A percentile compares a stretch with the other conserved stretches of the same genome.
Evolutionary conservation across 2,113 vertebrate genomes (phyloP).

Genomic region (Lepidothrix coronata): DNA sequence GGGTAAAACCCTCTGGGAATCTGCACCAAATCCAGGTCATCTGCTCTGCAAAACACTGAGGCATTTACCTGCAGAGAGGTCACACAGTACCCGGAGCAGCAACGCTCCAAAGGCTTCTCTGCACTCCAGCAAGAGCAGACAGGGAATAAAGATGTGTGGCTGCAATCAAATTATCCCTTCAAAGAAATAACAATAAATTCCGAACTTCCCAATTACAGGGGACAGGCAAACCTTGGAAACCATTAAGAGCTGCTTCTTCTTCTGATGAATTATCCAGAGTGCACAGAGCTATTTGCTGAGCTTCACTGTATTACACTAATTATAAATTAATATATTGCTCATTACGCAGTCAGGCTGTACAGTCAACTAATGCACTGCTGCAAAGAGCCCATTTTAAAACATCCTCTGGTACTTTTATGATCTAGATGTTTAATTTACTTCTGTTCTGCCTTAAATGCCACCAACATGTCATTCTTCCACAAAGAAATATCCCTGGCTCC

Average conservation of each 20-base stretch:
- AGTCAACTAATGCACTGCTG: conserved; percentile 55
- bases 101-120: neutral
- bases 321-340: conserved; percentile 74
- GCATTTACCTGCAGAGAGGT: neutral
- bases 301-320: conserved; percentile 64
- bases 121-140: neutral
- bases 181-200: conserved; percentile 60
- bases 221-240: conserved; percentile 56
- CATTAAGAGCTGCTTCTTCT: conserved; percentile 50
- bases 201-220: conserved; percentile 40
- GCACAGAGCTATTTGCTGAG: conserved; percentile 58
- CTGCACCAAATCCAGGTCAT: neutral
- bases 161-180: conserved; percentile 40
- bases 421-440: conserved; percentile 58
- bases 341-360: conserved; percentile 55
- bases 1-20: neutral
- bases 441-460: conserved; percentile 41
- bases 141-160: neutral
- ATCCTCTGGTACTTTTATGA: conserved; percentile 43
- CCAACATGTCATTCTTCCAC: neutral
- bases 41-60: neutral
- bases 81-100: neutral
- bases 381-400: conserved; percentile 39
- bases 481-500: neutral
- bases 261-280: conserved; percentile 58